phyloP scores from a whole-genome alignment of 2,113 vertebrate species.

The Capricornis sumatraensis region DNA sequence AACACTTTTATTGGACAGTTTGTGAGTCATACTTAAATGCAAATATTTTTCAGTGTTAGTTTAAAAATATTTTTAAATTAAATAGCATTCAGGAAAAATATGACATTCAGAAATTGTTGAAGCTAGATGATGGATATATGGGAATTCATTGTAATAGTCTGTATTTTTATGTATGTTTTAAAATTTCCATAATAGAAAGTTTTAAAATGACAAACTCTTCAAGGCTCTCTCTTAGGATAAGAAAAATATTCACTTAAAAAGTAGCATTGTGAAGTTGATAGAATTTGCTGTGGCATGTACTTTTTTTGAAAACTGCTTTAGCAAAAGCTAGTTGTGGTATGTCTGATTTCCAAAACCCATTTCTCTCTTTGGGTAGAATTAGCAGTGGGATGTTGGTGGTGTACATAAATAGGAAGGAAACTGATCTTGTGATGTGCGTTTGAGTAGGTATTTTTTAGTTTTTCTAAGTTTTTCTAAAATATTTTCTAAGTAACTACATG shows the following conservation, averaged over 20 bases:
- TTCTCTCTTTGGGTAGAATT: conserved; percentile 9
- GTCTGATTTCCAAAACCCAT: background rate
- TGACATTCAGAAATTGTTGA: background rate
- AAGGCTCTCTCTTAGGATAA: background rate
- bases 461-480: background rate
- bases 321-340: background rate
- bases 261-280: background rate
- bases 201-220: background rate
- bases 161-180: background rate
- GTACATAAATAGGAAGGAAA: background rate
- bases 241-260: conserved; percentile 5
- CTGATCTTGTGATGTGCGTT: background rate
- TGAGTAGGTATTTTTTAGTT: background rate
- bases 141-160: background rate
- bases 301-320: background rate
- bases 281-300: background rate
- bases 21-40: conserved; percentile 25
- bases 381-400: background rate
- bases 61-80: background rate
- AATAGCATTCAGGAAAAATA: background rate
- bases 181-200: background rate
- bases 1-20: background rate
- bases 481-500: background rate
- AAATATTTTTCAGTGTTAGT: conserved; percentile 36
- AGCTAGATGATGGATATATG: background rate